Base-by-base conservation (phyloP, 2,113 vertebrate genomes). In the Cricetomys ansorgei region DNA sequence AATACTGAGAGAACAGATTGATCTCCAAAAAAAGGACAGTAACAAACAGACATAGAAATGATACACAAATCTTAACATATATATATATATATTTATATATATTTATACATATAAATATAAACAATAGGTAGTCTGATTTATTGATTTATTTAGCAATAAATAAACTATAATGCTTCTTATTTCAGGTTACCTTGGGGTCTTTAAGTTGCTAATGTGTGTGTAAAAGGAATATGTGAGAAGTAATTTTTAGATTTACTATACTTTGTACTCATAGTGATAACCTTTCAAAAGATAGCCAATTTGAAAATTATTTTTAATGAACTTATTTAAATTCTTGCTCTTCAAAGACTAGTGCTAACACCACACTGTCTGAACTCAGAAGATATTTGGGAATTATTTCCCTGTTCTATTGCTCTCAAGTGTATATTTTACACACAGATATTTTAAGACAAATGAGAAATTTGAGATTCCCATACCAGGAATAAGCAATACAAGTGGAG, bases 361-460 rank as follows among this genome's bases (percentile, higher is more conserved):
- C 53, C 3, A 45, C 43, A 75, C 0, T 34, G 9, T 67, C 48
- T 92, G 43, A 65, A 34, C 40, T 86, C 37, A 89, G 62, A 83
- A 67, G 37, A 76, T 62, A 81, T 92, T 86, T 29, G 29, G n/a
- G 73, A 86, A 70, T 62, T 69, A 81, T 57, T 70, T 90, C 16
- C 34, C 65, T 75, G 34, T 87, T 87, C 40, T 45, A 83, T 72
- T 70, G 31, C 12, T 50, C 37, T 11, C 57, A 80, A 25, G 19
- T 43, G 16, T 45, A 40, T 92, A 67, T 88, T 94, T 89, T 62
- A 72, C 50, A 70, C n/a, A 67, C 62, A 79, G 75, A n/a, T 50
- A 69, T 64, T 37, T 92, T 92, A 57, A 92, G 40, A 19, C 70
- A 95, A 89, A 69, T 86, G 16, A 92, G 37, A 92, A 69, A 75